Evolutionary conservation across 2,888 invertebrate species (phyloP).

Genomic region (Dasysyrphus tricinctus): DNA sequence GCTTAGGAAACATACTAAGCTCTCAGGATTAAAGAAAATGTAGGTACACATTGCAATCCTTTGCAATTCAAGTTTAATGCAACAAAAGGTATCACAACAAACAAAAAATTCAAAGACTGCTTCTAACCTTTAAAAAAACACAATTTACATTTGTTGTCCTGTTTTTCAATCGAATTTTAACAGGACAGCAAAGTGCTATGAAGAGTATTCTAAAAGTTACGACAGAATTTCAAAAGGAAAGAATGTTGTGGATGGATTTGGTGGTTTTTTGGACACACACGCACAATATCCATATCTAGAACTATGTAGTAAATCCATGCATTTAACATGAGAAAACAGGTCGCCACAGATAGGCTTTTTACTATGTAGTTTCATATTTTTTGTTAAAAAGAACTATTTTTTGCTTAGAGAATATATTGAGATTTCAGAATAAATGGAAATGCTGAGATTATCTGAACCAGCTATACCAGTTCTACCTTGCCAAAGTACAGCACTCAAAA

Average conservation of each 20-base stretch:
- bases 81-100: not conserved
- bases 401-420: constrained; percentile 11
- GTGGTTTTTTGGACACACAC: not conserved
- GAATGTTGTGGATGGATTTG: not conserved
- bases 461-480: not conserved
- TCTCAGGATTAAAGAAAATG: constrained; percentile 1
- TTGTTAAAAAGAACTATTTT: not conserved
- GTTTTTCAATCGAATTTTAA: not conserved
- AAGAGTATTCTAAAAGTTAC: not conserved
- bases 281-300: no score
- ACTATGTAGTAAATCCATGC: no score
- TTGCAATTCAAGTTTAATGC: not conserved
- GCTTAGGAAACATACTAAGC: constrained; percentile 27
- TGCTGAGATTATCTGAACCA: not conserved
- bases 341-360: not conserved
- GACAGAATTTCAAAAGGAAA: not conserved
- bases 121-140: not conserved
- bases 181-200: not conserved
- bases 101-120: not conserved
- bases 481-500: not conserved
- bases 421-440: constrained; percentile 9
- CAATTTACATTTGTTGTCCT: not conserved
- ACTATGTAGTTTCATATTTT: not conserved
- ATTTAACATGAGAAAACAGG: not conserved
- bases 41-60: not conserved